These are phyloP conservation scores for Irena cyanogastra DNA, from an alignment of 2,113 vertebrate species.

Conservation along the genomic window DNA sequence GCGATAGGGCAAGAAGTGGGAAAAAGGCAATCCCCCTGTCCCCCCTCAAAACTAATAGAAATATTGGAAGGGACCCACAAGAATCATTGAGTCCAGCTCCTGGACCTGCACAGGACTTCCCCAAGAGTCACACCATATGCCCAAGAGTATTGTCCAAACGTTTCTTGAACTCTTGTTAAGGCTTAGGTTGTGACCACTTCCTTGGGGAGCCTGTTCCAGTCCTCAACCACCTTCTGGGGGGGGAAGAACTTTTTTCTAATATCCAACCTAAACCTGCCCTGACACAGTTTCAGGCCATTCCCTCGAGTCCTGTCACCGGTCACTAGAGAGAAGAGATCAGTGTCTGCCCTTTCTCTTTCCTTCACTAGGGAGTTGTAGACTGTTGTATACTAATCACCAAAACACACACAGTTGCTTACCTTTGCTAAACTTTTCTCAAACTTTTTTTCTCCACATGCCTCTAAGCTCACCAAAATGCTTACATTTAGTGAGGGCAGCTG, in stretches of 20 bases:
- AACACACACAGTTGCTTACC: not conserved
- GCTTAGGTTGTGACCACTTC: not conserved
- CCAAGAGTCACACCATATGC: not conserved
- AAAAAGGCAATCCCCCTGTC: not conserved
- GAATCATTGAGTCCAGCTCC: not conserved
- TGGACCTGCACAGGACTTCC: not conserved
- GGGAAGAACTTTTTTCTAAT: not conserved
- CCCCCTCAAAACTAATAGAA: not conserved
- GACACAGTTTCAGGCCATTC: not conserved
- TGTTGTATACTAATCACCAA: not conserved
- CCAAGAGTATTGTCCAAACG: not conserved
- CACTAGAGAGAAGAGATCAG: not conserved
- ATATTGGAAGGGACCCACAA: not conserved
- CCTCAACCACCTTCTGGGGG: no score
- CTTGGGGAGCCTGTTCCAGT: not conserved
- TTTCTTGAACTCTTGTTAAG: not conserved
- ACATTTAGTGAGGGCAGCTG: not conserved
- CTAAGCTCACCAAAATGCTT: not conserved
- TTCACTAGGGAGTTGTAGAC: not conserved
- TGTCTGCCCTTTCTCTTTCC: not conserved
- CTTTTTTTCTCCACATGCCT: not conserved
- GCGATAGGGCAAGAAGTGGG: not conserved
- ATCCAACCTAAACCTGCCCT: not conserved
- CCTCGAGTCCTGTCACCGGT: accelerated
- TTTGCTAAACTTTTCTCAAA: not conserved